These are phyloP conservation scores for Adoxophyes honmai DNA, from an alignment of 1,140 invertebrate genomes.

Conservation along the genomic window DNA sequence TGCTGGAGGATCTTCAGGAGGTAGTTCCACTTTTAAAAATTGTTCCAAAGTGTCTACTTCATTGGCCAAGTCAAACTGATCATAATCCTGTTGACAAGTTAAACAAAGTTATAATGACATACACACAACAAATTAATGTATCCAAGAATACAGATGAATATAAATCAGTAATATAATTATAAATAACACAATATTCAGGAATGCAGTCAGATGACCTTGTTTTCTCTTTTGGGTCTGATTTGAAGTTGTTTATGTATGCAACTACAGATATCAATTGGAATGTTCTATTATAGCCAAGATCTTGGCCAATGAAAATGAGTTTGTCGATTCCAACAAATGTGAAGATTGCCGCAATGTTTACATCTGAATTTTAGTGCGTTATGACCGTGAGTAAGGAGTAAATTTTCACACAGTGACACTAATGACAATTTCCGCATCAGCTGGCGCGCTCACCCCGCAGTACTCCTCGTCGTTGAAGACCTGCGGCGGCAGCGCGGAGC, in stretches of 20 bases:
- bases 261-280: background rate
- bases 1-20: conserved; percentile 46
- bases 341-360: conserved; percentile 4
- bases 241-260: background rate
- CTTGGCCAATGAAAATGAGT: background rate
- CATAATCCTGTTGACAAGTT: conserved; percentile 92
- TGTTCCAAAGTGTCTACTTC: conserved; percentile 93
- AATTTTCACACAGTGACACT: too few relatives aligned
- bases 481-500: conserved; percentile 92
- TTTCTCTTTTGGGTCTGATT: too few relatives aligned
- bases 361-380: background rate
- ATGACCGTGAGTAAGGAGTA: too few relatives aligned
- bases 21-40: conserved; percentile 85
- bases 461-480: conserved; percentile 95
- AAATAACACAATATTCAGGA: background rate
- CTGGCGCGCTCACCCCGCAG: conserved; percentile 86
- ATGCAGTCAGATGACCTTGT: too few relatives aligned
- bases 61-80: conserved; percentile 93
- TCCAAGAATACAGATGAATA: too few relatives aligned
- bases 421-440: too few relatives aligned
- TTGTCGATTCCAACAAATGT: background rate
- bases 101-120: too few relatives aligned
- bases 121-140: too few relatives aligned
- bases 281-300: conserved; percentile 1
- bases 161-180: background rate